These are phyloP conservation scores for Oncorhynchus gorbuscha DNA, from an alignment of 2,113 vertebrate genomes.

Conservation along the genomic window DNA sequence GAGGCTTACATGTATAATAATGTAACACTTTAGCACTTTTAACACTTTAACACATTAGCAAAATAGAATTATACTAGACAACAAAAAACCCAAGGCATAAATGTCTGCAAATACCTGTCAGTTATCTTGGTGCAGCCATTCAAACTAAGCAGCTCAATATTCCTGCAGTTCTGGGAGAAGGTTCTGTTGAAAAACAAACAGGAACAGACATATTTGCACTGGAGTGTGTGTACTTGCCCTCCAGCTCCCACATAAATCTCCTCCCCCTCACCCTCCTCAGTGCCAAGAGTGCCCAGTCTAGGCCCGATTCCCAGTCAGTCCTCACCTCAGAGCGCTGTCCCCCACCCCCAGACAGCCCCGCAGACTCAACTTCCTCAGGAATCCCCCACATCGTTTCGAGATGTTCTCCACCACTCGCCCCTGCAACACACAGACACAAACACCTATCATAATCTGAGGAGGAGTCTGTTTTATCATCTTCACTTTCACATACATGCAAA, in stretches of 20 bases:
- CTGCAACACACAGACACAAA: conserved; percentile 63
- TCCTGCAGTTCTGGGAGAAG: conserved; percentile 97
- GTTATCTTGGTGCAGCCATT: conserved; percentile 99
- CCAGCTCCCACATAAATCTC: not conserved
- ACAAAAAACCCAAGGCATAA: not conserved
- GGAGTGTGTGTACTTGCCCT: not conserved
- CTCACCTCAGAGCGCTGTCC: conserved; percentile 93
- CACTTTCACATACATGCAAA: not conserved
- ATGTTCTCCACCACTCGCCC: conserved; percentile 98
- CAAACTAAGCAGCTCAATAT: conserved; percentile 94
- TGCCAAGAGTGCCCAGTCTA: not conserved
- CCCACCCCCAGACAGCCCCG: conserved; percentile 92
- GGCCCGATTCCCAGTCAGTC: not conserved
- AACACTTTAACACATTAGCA: not conserved
- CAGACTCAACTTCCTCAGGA: conserved; percentile 92
- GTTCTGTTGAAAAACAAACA: conserved; percentile 75
- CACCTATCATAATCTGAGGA: no score
- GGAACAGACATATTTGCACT: not conserved
- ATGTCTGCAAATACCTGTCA: conserved; percentile 77
- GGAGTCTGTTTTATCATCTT: no score
- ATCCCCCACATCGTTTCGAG: conserved; percentile 98
- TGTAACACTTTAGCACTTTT: not conserved
- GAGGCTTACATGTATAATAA: not conserved
- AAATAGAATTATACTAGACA: not conserved
- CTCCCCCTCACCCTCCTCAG: not conserved